Conservation (phyloP, 2,888 invertebrate genomes). For the Timema cristinae region DNA sequence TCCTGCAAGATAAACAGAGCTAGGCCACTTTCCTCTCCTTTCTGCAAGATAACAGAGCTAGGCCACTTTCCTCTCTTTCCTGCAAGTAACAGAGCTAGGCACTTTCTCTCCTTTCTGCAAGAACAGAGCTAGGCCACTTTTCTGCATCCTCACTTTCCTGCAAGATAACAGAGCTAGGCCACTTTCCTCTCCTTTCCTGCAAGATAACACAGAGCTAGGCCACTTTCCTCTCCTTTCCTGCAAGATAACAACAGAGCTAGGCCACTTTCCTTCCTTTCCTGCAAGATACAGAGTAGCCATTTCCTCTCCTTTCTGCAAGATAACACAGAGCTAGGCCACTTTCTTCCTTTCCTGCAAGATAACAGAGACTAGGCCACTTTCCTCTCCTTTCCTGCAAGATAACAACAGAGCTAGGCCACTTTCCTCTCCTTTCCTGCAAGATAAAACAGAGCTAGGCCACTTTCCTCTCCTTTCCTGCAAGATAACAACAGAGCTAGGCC, state of each 20-base stretch:
- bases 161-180: slow-evolving; percentile 32
- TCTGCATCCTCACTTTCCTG: slow-evolving; percentile 74
- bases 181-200: slow-evolving; percentile 64
- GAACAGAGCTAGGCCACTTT: no score
- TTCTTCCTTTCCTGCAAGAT: slow-evolving; percentile 63
- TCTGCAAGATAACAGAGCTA: slow-evolving; percentile 44
- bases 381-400: slow-evolving; percentile 66
- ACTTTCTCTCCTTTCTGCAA: slow-evolving; percentile 59
- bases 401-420: no score
- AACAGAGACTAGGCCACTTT: no score
- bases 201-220: slow-evolving; percentile 32
- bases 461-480: slow-evolving; percentile 66
- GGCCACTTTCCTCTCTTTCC: slow-evolving; percentile 55
- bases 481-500: no score
- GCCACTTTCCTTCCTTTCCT: slow-evolving; percentile 62
- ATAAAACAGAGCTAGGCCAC: no score
- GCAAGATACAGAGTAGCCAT: slow-evolving; percentile 34
- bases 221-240: slow-evolving; percentile 64
- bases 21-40: slow-evolving; percentile 52
- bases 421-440: slow-evolving; percentile 66
- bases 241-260: slow-evolving; percentile 32
- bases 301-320: slow-evolving; percentile 59
- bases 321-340: no score
- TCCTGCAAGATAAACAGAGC: slow-evolving; percentile 48
- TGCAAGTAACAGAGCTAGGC: slow-evolving; percentile 40